These are phyloP conservation scores for Rhagium mordax DNA, from an alignment of 2,888 invertebrate species.

Conservation along the genomic window DNA sequence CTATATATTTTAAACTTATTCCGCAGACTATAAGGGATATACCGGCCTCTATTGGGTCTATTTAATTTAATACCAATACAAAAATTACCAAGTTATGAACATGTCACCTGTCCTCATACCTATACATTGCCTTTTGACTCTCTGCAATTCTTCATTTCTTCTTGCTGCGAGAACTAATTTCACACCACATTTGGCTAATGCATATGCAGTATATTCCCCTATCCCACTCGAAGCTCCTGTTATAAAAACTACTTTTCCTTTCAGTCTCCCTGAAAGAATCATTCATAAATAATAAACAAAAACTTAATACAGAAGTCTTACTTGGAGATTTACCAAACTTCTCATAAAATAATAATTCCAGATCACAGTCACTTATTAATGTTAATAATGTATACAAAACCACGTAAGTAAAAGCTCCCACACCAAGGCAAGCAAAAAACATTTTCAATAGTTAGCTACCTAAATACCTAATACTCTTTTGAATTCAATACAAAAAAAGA, in stretches of 20 bases:
- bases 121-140: conserved; percentile 78
- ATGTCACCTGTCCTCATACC: conserved; percentile 67
- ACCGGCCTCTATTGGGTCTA: no score
- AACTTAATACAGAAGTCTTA: conserved; percentile 64
- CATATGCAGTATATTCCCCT: conserved; percentile 81
- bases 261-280: conserved; percentile 55
- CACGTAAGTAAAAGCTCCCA: conserved; percentile 69
- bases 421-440: conserved; percentile 61
- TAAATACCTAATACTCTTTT: no score
- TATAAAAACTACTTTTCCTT: conserved; percentile 85
- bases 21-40: no score
- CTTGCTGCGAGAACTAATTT: conserved; percentile 81
- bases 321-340: conserved; percentile 76
- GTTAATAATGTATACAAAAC: conserved; percentile 71
- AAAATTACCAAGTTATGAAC: no score
- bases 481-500: no score
- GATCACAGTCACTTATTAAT: conserved; percentile 75
- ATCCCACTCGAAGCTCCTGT: conserved; percentile 90
- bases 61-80: no score
- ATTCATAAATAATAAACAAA: background rate
- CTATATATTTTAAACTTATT: no score
- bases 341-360: conserved; percentile 74
- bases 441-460: conserved; percentile 42
- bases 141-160: conserved; percentile 75
- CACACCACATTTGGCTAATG: conserved; percentile 77